Percentiles rank a stretch among this genome's conserved stretches.
These are phyloP conservation scores for Vipera latastei DNA, from an alignment of 2,797 vertebrate genomes.

Conservation along the genomic window DNA sequence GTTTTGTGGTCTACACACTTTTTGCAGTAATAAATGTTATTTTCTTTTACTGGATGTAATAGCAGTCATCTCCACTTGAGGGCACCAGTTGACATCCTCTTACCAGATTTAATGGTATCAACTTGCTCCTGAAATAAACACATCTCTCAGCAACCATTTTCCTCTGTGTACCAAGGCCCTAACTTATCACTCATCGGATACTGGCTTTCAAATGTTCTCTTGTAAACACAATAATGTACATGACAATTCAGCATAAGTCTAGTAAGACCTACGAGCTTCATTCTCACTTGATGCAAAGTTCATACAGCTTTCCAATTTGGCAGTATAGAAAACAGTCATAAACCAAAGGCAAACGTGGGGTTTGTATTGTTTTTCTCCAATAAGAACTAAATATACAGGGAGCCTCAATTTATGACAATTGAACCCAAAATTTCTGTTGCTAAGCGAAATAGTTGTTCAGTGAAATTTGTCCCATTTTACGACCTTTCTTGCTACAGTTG, in stretches of 20 bases:
- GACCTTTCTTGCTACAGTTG: too few species aligned
- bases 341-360: neutral
- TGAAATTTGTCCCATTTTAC: too few species aligned
- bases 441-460: too few species aligned
- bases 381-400: neutral
- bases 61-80: slow-evolving; percentile 68
- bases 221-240: neutral
- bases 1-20: neutral
- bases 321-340: neutral
- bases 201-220: neutral
- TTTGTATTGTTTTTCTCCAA: neutral
- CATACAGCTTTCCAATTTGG: neutral
- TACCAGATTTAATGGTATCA: slow-evolving; percentile 22
- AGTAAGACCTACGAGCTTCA: neutral
- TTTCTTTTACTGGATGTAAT: slow-evolving; percentile 24
- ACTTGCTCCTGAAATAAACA: slow-evolving; percentile 29
- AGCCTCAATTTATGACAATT: neutral
- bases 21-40: neutral
- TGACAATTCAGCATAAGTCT: neutral
- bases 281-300: neutral
- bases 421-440: neutral
- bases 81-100: slow-evolving; percentile 66
- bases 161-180: neutral
- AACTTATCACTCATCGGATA: neutral
- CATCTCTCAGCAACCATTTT: slow-evolving; percentile 4